Percentiles rank a stretch among this genome's conserved stretches.
phyloP scores from a whole-genome alignment of 1,140 invertebrate genomes.

The Bathynomus jamesi region DNA sequence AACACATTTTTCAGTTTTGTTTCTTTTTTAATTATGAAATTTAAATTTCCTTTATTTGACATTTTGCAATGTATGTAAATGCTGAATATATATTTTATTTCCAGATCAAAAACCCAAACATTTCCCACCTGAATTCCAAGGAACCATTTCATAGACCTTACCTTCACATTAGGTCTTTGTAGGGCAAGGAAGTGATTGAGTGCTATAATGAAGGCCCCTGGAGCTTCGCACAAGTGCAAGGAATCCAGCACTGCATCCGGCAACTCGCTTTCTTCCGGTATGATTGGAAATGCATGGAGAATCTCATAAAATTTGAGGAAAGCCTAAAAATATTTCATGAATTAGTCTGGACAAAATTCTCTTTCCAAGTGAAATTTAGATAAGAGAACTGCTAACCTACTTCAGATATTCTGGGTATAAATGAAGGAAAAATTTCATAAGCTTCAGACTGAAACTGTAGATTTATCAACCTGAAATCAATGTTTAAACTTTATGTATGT shows the following conservation, averaged over 20 bases:
- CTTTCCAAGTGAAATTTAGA: neutral
- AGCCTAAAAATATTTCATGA: too few species aligned
- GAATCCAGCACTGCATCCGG: conserved; percentile 50
- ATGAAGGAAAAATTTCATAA: neutral
- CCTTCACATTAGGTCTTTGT: conserved; percentile 19
- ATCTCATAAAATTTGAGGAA: conserved; percentile 91
- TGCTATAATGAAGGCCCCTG: conserved; percentile 82
- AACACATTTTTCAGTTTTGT: too few species aligned
- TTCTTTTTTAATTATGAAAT: too few species aligned
- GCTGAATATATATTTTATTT: too few species aligned
- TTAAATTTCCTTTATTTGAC: too few species aligned
- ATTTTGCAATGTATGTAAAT: too few species aligned
- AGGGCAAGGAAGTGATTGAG: conserved; percentile 60
- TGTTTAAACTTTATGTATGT: neutral
- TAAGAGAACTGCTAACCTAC: neutral
- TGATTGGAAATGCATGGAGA: conserved; percentile 54
- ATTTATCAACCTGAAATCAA: conserved; percentile 1
- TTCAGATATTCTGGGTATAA: neutral
- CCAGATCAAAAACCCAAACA: too few species aligned
- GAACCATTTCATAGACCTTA: conserved; percentile 1
- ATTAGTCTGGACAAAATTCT: conserved; percentile 14
- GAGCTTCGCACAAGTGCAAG: conserved; percentile 87
- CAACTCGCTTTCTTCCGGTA: conserved; percentile 45
- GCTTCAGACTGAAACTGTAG: neutral
- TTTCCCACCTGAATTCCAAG: too few species aligned